phyloP scores from a whole-genome alignment of 2,888 invertebrate genomes.

The Plagodis dolabraria region DNA sequence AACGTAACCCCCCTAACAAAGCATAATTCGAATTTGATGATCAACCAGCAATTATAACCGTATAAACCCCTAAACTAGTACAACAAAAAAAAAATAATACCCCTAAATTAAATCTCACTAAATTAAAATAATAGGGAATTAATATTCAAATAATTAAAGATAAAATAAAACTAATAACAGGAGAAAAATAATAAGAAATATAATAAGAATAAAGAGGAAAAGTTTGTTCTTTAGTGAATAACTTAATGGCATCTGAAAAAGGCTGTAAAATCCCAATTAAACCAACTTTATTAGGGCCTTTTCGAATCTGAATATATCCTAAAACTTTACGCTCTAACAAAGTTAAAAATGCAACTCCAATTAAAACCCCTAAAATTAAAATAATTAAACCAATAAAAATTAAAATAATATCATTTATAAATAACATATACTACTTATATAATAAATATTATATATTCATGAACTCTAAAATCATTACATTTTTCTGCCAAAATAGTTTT shows the following conservation, averaged over 20 bases:
- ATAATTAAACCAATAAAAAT: conserved; percentile 72
- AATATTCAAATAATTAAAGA: conserved; percentile 85
- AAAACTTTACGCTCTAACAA: conserved; percentile 89
- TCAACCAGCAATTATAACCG: conserved; percentile 87
- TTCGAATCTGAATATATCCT: conserved; percentile 90
- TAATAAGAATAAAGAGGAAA: conserved; percentile 85
- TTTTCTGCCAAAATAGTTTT: conserved; percentile 47
- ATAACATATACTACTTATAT: conserved; percentile 84
- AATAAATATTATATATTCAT: conserved; percentile 78
- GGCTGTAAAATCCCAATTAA: conserved; percentile 87
- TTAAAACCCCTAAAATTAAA: conserved; percentile 85
- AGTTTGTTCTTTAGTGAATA: conserved; percentile 88
- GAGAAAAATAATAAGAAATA: conserved; percentile 85
- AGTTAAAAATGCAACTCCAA: conserved; percentile 89
- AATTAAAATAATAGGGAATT: conserved; percentile 83
- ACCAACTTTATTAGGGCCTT: conserved; percentile 89
- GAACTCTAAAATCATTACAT: conserved; percentile 90
- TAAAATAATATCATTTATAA: conserved; percentile 36
- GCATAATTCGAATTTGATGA: too few relatives aligned
- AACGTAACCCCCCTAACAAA: conserved; percentile 68
- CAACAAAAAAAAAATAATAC: conserved; percentile 87
- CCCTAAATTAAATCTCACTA: conserved; percentile 84
- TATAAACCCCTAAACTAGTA: conserved; percentile 87
- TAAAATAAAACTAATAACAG: conserved; percentile 85
- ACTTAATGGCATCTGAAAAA: conserved; percentile 89